These are phyloP conservation scores for Tympanoctomys barrerae DNA, from an alignment of 2,797 vertebrate genomes.

Conservation along the genomic window DNA sequence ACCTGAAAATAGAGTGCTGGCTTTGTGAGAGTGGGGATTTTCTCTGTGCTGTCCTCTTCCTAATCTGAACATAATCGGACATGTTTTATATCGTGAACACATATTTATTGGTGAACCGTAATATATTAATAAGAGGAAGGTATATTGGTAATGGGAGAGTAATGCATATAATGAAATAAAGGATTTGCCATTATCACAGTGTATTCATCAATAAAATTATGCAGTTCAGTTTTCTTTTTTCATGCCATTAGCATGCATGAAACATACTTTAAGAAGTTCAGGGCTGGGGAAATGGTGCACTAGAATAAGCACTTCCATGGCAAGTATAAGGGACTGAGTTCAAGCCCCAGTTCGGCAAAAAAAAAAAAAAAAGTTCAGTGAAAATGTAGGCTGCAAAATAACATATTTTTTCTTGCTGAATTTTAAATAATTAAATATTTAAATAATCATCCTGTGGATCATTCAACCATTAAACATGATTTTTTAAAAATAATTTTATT, in stretches of 20 bases:
- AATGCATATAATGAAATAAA: conserved; percentile 23
- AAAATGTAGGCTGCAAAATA: neutral
- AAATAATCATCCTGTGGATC: neutral
- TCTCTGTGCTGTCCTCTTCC: neutral
- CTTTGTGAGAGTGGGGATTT: neutral
- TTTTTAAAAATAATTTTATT: neutral
- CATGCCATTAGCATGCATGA: neutral
- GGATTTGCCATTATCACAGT: neutral
- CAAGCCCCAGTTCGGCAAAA: too few species aligned
- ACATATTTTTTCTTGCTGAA: neutral
- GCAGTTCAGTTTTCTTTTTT: conserved; percentile 17
- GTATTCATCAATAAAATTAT: neutral
- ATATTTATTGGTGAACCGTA: neutral
- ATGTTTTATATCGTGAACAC: neutral
- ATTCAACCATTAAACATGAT: conserved; percentile 37
- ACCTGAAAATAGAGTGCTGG: neutral
- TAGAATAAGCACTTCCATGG: too few species aligned
- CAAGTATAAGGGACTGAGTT: too few species aligned
- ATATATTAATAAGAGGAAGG: neutral
- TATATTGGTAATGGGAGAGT: neutral
- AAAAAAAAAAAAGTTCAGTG: too few species aligned
- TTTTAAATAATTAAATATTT: conserved; percentile 37
- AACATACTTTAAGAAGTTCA: neutral
- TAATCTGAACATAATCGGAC: neutral
- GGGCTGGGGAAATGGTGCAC: neutral